phyloP scores from a whole-genome alignment of 2,113 vertebrate genomes.

The Muscicapa adusta region DNA sequence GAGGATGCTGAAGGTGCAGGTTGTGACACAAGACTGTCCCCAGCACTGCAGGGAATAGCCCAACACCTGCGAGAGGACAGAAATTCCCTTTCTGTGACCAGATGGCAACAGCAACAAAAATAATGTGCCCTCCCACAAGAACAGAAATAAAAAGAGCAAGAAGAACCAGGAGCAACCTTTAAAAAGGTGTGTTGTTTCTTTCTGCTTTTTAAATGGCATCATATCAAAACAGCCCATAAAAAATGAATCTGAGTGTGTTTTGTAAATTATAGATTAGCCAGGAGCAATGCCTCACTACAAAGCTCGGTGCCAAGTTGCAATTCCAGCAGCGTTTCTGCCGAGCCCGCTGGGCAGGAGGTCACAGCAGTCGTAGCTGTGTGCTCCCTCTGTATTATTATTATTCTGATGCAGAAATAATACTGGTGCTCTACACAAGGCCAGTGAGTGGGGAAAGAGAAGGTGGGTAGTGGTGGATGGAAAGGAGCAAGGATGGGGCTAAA shows the following conservation, averaged over 20 bases:
- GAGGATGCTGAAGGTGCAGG: background rate
- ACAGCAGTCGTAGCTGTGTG: background rate
- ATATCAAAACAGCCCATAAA: constrained; percentile 12
- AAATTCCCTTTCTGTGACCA: background rate
- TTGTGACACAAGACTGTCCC: background rate
- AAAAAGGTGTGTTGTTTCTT: background rate
- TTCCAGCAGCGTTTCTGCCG: background rate
- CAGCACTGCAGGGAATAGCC: background rate
- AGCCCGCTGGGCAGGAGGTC: constrained; percentile 10
- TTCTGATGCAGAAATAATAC: constrained; percentile 46
- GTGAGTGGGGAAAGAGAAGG: background rate
- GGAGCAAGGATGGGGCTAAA: background rate
- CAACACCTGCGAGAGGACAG: background rate
- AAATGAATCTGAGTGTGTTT: constrained; percentile 27
- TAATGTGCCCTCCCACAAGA: background rate
- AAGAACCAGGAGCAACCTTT: background rate
- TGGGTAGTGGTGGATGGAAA: background rate
- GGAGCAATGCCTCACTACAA: background rate
- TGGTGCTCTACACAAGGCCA: background rate
- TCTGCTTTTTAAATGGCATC: background rate
- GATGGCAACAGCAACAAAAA: background rate
- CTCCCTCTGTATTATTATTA: constrained; percentile 28
- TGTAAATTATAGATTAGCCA: constrained; percentile 59
- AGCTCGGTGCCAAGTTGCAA: constrained; percentile 10
- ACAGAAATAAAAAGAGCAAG: background rate